phyloP scores from a whole-genome alignment of 2,888 invertebrate species.

The Sphinx pinastri region DNA sequence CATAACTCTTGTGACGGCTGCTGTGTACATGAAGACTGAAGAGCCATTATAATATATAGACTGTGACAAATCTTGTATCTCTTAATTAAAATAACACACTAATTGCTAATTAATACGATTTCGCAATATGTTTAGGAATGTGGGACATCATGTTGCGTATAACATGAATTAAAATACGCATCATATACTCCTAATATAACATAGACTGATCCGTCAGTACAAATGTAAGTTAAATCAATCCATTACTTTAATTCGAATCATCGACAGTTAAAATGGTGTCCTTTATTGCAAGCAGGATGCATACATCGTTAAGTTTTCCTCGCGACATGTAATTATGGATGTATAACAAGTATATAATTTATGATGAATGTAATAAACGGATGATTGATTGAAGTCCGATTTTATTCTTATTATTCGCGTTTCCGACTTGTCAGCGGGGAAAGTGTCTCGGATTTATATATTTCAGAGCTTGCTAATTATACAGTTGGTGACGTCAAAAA shows the following conservation, averaged over 20 bases:
- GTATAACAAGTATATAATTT: constrained; percentile 24
- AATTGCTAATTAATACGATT: no score
- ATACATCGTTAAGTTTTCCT: constrained; percentile 19
- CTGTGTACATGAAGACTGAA: no score
- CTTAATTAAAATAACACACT: no score
- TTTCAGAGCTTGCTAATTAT: neutral
- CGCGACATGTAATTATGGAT: constrained; percentile 13
- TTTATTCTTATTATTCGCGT: constrained; percentile 46
- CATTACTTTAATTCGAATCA: constrained; percentile 4
- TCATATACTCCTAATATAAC: no score
- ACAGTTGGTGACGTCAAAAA: neutral
- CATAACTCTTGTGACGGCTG: no score
- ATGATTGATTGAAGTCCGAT: constrained; percentile 39
- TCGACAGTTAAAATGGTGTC: constrained; percentile 11
- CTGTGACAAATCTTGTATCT: no score
- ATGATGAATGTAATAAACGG: constrained; percentile 33
- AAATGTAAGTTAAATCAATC: neutral
- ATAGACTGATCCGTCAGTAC: neutral
- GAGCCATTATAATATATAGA: no score
- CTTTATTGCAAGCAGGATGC: constrained; percentile 19
- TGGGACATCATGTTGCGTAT: no score
- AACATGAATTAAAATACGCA: no score
- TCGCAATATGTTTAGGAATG: no score
- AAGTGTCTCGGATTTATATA: constrained; percentile 6
- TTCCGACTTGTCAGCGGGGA: constrained; percentile 31